Evolutionary conservation across 2,797 vertebrate genomes (phyloP), one percentile per base, ranked within the genome.

Genomic region (Meda fulgida): DNA sequence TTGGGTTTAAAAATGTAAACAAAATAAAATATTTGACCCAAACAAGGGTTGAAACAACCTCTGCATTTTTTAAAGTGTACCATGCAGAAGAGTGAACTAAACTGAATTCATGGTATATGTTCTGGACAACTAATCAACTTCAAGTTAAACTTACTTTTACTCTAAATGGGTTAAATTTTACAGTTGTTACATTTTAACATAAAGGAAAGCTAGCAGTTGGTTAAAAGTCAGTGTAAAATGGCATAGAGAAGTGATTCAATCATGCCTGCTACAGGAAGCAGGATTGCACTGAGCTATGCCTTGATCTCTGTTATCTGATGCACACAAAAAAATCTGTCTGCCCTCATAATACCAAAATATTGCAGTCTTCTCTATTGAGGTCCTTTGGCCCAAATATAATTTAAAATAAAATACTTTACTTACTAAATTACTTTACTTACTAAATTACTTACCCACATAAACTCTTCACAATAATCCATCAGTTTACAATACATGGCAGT

Each of bases 251-350:
- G 48, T 36, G 34, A 51, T 66, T 36, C 2, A 78, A 36, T 19
- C 76, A 78, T 0, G n/a, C 16, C 65, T 43, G 21, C 46, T 13
- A 83, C 86, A 89, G 89, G 86, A 90, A 78, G 66, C 66, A 67
- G 36, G 16, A 53, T n/a, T 55, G 67, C 34, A 70, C 60, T 72
- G 53, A 87, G 75, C 36, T 86, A 38, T 78, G 86, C 73, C 67
- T 84, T 84, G 67, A 87, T 85, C 55, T 77, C 23, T 78, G 83
- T 85, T 83, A 86, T 89, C 80, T 86, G 80, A 86, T 85, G 53
- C 36, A 65, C 9, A 58, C 18, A 83, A 67, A 70, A 36, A 79
- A 7, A 79, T 3, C 46, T 18, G 29, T 71, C 63, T 60, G 58
- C 7, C 58, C 72, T 81, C 26, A 23, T 14, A 40, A 23, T 26